phyloP scores from a whole-genome alignment of 1,140 invertebrate species.

The Hirudo medicinalis region DNA sequence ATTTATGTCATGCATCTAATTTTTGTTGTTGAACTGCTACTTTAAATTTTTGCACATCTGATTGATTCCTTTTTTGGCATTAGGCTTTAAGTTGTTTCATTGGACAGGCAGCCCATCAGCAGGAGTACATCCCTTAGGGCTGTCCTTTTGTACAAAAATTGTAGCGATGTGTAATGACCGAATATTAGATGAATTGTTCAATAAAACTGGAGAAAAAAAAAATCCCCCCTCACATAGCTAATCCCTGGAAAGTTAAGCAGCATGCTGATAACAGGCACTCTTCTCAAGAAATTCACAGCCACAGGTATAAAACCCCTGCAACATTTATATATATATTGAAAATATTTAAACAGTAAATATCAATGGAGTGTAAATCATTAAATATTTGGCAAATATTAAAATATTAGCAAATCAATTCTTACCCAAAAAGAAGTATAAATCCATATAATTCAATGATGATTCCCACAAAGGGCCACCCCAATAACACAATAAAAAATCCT shows the following conservation, averaged over 20 bases:
- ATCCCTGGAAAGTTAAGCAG: constrained; percentile 51
- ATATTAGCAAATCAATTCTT: constrained; percentile 22
- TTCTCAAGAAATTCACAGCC: constrained; percentile 51
- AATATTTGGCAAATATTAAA: constrained; percentile 9
- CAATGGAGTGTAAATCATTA: neutral
- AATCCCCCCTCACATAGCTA: constrained; percentile 44
- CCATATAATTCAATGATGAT: constrained; percentile 82
- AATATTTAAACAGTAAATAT: neutral
- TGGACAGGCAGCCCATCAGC: too few relatives aligned
- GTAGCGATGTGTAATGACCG: too few relatives aligned
- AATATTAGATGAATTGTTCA: too few relatives aligned
- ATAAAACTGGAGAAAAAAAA: too few relatives aligned
- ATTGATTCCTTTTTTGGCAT: too few relatives aligned
- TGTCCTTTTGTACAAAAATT: too few relatives aligned
- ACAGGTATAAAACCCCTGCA: constrained; percentile 55
- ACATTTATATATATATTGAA: neutral
- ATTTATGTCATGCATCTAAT: too few relatives aligned
- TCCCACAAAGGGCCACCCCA: constrained; percentile 88
- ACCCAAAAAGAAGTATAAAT: constrained; percentile 53
- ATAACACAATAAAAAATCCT: constrained; percentile 80
- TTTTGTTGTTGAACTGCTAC: too few relatives aligned
- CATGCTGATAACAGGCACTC: constrained; percentile 51
- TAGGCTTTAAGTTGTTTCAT: too few relatives aligned
- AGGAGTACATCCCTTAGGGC: too few relatives aligned
- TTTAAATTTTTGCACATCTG: too few relatives aligned